phyloP scores from a whole-genome alignment of 2,797 vertebrate species.

The Pipistrellus pipistrellus region DNA sequence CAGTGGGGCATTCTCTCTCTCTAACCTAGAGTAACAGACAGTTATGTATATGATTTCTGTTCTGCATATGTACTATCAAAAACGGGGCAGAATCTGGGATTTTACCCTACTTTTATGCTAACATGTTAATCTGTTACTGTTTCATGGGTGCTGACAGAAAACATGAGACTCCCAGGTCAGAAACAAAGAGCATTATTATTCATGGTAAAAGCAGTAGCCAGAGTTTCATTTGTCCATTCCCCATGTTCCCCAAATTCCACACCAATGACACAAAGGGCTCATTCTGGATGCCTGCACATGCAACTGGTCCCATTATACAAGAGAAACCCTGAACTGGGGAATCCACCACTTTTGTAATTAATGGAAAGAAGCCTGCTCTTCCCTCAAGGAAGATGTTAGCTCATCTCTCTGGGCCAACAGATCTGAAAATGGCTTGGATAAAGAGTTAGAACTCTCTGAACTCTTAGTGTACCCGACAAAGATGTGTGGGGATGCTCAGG shows the following conservation, averaged over 20 bases:
- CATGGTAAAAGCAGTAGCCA: not conserved
- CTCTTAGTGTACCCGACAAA: not conserved
- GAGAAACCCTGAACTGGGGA: not conserved
- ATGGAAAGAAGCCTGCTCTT: not conserved
- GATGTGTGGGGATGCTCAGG: not conserved
- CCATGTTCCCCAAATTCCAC: not conserved
- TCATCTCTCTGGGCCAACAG: not conserved
- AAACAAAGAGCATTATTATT: slow-evolving; percentile 27
- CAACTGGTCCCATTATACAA: not conserved
- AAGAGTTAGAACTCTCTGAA: not conserved
- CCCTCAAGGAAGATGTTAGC: not conserved
- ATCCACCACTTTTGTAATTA: slow-evolving; percentile 4
- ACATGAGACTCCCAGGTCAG: not conserved
- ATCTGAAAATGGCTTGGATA: not conserved
- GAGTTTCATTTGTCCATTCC: not conserved
- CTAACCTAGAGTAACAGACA: not conserved
- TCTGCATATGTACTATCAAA: not conserved
- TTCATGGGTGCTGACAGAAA: slow-evolving; percentile 35
- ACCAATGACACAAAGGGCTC: not conserved
- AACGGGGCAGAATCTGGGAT: not conserved
- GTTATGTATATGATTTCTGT: not conserved
- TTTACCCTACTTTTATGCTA: not conserved
- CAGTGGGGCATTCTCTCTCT: not conserved
- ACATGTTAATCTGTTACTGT: not conserved
- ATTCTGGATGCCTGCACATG: not conserved